Conservation (phyloP, 2,113 vertebrate genomes). For the Mixornis gularis region DNA sequence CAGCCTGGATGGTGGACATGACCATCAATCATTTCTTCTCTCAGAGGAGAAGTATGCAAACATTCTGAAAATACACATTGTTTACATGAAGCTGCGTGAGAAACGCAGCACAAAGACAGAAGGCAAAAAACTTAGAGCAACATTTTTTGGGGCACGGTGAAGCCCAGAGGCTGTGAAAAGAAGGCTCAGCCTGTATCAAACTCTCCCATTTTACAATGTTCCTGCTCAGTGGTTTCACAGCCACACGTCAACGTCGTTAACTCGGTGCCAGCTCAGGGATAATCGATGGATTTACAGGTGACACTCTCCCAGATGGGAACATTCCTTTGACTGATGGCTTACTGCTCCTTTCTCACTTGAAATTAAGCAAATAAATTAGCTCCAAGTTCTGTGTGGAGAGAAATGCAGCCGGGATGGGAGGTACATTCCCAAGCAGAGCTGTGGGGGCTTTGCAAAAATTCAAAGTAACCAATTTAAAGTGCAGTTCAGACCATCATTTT, state of each 20-base stretch:
- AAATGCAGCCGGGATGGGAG: not conserved
- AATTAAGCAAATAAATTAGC: conserved; percentile 1
- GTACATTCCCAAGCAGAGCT: not conserved
- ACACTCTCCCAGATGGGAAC: not conserved
- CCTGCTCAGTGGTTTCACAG: not conserved
- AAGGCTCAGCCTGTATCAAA: not conserved
- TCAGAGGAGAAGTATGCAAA: no score
- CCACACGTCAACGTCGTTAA: not conserved
- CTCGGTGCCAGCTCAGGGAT: not conserved
- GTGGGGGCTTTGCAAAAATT: not conserved
- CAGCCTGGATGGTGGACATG: no score
- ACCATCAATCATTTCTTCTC: no score
- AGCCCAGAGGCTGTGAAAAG: not conserved
- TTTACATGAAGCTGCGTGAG: no score
- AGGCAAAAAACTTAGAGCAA: no score
- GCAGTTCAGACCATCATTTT: not conserved
- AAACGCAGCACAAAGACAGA: no score
- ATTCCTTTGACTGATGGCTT: not conserved
- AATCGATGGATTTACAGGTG: conserved; percentile 4
- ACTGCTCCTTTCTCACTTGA: not conserved
- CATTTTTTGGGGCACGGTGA: not conserved
- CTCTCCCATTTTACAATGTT: not conserved
- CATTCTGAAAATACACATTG: no score
- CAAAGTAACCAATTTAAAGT: rapidly evolving
- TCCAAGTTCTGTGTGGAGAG: not conserved